Evolutionary conservation across 2,113 vertebrate genomes (phyloP).

Genomic region (Heptranchias perlo): DNA sequence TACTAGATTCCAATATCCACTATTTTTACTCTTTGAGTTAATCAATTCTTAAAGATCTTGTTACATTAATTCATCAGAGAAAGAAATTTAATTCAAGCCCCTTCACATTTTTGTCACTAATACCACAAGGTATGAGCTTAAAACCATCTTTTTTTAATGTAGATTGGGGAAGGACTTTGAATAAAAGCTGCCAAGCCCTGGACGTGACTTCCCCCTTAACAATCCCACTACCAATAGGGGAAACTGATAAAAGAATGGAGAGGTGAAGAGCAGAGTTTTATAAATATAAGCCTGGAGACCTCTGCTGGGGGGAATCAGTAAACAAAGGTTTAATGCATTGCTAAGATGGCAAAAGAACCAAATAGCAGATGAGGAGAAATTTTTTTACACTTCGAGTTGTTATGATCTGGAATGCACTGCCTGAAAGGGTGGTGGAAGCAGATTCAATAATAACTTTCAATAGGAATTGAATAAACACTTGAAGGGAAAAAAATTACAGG

Average conservation of each 20-base stretch:
- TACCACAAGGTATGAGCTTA: neutral
- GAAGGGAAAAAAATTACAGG: neutral
- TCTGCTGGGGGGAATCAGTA: neutral
- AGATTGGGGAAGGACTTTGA: neutral
- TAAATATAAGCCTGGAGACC: neutral
- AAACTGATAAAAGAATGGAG: neutral
- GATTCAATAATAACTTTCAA: neutral
- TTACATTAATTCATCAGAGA: neutral
- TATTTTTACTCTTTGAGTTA: neutral
- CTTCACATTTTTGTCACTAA: neutral
- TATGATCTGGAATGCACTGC: neutral
- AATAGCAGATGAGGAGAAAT: neutral
- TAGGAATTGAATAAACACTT: neutral
- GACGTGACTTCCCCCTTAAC: neutral
- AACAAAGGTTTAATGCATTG: neutral
- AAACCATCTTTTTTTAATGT: neutral
- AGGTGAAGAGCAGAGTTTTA: neutral
- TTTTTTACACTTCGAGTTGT: neutral
- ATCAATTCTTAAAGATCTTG: neutral
- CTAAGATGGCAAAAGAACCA: neutral
- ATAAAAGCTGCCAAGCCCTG: neutral
- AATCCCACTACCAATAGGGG: neutral
- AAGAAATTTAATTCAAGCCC: neutral
- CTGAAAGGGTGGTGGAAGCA: neutral
- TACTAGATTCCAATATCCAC: neutral